Conservation (phyloP, 1,140 invertebrate genomes). For the Tetramorium alpestre region DNA sequence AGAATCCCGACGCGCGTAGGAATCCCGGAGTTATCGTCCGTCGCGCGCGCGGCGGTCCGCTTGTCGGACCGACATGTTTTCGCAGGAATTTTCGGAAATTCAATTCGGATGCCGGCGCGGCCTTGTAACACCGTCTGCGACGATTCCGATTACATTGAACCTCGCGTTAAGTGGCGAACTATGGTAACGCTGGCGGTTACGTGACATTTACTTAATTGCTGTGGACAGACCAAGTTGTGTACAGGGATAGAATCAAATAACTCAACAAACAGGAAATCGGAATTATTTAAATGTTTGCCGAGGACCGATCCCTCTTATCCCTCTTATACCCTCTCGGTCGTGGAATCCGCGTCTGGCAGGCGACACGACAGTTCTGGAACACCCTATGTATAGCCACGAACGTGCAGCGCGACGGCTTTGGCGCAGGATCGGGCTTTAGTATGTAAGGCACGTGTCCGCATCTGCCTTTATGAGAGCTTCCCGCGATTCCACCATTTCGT, state of each 20-base stretch:
- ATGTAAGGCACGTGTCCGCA: constrained; percentile 85
- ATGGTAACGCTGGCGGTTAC: background rate
- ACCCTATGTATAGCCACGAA: constrained; percentile 54
- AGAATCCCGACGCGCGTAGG: constrained; percentile 60
- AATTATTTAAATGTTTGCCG: background rate
- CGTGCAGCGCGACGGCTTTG: constrained; percentile 64
- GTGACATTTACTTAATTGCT: background rate
- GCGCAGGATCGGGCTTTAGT: constrained; percentile 77
- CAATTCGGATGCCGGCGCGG: constrained; percentile 69
- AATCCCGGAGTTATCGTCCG: constrained; percentile 38
- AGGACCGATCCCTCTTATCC: too few species aligned
- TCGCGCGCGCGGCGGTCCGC: background rate
- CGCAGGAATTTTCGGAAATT: constrained; percentile 78
- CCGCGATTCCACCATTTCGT: constrained; percentile 82
- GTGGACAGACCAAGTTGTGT: background rate
- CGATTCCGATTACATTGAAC: constrained; percentile 34
- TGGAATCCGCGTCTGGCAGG: background rate
- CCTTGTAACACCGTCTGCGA: background rate
- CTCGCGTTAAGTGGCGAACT: constrained; percentile 26
- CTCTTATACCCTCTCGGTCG: too few species aligned
- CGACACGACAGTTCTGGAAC: constrained; percentile 35
- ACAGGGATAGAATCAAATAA: background rate
- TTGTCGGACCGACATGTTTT: constrained; percentile 71
- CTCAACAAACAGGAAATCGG: background rate
- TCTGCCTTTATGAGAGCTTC: constrained; percentile 84